Evolutionary conservation across 2,797 vertebrate species (phyloP), one percentile per base, ranked within the genome.

Genomic region (Trachurus trachurus): DNA sequence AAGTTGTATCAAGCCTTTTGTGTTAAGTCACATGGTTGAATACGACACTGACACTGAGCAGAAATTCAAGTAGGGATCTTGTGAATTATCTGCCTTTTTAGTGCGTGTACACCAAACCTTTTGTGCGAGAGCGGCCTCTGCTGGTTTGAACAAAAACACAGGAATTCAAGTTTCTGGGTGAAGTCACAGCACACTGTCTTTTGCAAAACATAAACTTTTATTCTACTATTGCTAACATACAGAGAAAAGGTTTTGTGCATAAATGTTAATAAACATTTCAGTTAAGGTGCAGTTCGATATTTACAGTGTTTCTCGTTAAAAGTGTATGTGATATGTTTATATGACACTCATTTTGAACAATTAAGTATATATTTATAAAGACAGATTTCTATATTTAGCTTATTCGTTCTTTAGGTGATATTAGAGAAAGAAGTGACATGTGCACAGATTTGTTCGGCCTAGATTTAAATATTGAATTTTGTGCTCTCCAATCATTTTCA

Each of bases 111-210:
- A 0, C 40, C 11, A 5, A 37, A 4, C 4, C 4, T 63, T 54
- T 56, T n/a, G 64, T 58, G 52, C 15, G 56, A 61, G 11, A 57
- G 54, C 49, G 74, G 40, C 60, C 21, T 42, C 78, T 66, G 56
- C 31, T 66, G 54, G 61, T 40, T 26, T 26, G 16, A 50, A 37
- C 6, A 37, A 37, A 37, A 37, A 37, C 34, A 47, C 45, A 19
- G 45, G 19, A 17, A 47, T 47, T 44, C 15, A 44, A 44, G 16
- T 26, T 1, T 61, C 39, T 26, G 39, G 11, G 19, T 8, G 59
- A 42, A 22, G 21, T 42, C 59, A 61, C 59, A 26, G 2, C 58
- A 60, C 58, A 42, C 12, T 29, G 9, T 56, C n/a, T 22, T 60
- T 60, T 52, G 63, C 47, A 39, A 52, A 69, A 61, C 31, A 12